Conservation (phyloP, 2,797 vertebrate genomes). For the Zalophus californianus region DNA sequence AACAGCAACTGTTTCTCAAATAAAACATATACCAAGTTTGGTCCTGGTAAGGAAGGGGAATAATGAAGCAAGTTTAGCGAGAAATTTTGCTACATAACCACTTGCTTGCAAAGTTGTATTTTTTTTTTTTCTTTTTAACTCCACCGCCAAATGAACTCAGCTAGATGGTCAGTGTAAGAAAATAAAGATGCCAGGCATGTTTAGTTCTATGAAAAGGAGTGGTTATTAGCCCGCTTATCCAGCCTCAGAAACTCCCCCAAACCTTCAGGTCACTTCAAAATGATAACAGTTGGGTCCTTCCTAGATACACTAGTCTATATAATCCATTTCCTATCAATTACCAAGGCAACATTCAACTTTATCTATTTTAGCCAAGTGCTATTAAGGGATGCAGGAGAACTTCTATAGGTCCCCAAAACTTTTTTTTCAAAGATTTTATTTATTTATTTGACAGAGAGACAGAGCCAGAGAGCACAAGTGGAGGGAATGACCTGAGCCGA, state of each 20-base stretch:
- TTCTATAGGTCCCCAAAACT: not conserved
- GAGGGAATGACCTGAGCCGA: no score
- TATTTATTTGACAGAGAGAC: no score
- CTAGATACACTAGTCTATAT: not conserved
- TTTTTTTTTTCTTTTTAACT: not conserved
- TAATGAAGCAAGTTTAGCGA: not conserved
- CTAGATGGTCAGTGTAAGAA: not conserved
- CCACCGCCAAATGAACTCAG: not conserved
- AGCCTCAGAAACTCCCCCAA: not conserved
- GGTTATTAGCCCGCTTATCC: not conserved
- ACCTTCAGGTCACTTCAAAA: not conserved
- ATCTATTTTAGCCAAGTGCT: not conserved
- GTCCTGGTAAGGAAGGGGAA: not conserved
- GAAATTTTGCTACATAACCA: not conserved
- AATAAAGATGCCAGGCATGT: not conserved
- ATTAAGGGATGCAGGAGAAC: not conserved
- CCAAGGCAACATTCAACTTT: not conserved
- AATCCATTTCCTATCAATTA: not conserved
- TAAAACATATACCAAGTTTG: not conserved
- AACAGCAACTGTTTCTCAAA: conserved; percentile 31
- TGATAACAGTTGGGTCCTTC: not conserved
- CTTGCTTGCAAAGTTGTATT: not conserved
- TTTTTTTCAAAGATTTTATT: no score
- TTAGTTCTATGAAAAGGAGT: not conserved
- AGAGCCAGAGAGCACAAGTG: no score